A percentile compares a stretch with the other conserved stretches of the same genome.
Conservation (phyloP, 2,113 vertebrate genomes). For the Ranitomeya imitator region DNA sequence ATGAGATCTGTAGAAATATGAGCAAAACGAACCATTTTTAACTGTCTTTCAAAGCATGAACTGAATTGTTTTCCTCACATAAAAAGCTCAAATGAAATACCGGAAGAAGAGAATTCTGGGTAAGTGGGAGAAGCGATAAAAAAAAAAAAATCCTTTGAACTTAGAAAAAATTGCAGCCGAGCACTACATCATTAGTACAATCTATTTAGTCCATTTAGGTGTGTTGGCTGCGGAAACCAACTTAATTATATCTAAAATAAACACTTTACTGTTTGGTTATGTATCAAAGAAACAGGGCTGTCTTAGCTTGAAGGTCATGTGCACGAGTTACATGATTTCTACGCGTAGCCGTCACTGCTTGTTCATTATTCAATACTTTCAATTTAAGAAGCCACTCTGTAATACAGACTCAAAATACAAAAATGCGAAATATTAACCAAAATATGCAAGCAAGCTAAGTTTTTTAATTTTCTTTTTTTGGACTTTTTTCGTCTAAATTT, state of each 20-base stretch:
- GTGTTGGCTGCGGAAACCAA: background rate
- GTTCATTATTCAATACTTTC: background rate
- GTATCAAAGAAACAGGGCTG: conserved; percentile 15
- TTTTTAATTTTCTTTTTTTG: too few species aligned
- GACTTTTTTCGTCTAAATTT: too few species aligned
- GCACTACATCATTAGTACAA: conserved; percentile 4
- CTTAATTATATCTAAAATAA: conserved; percentile 18
- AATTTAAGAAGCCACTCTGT: background rate
- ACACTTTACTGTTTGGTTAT: conserved; percentile 22
- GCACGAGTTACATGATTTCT: background rate
- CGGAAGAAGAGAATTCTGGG: background rate
- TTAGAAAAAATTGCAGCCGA: background rate
- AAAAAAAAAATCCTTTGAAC: background rate
- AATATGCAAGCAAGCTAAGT: too few species aligned
- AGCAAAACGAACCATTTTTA: background rate
- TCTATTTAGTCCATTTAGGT: conserved; percentile 22
- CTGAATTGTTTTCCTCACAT: background rate
- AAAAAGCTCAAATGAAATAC: background rate
- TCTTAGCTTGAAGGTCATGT: conserved; percentile 23
- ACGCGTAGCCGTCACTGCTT: background rate
- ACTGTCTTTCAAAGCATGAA: background rate
- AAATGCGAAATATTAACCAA: too few species aligned
- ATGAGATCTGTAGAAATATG: background rate
- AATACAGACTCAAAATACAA: background rate
- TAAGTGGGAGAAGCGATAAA: background rate